phyloP scores from a whole-genome alignment of 2,888 invertebrate genomes.

The Xestia xanthographa region DNA sequence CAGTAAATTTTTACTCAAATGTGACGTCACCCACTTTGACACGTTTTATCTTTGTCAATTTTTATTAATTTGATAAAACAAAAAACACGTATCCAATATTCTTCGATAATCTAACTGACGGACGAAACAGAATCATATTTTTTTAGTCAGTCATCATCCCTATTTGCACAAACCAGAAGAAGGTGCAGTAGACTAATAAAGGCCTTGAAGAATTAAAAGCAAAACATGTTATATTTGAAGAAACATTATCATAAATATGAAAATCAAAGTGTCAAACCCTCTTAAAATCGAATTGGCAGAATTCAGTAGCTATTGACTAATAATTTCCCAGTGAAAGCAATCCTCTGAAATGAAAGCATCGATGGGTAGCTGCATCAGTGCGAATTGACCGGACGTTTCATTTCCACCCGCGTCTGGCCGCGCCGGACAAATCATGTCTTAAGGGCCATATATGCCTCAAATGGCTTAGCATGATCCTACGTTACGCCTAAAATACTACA shows the following conservation, averaged over 20 bases:
- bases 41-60: no score
- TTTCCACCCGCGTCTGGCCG: slow-evolving; percentile 41
- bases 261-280: background rate
- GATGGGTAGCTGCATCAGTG: slow-evolving; percentile 29
- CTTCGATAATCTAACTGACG: no score
- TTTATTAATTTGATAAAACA: no score
- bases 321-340: slow-evolving; percentile 14
- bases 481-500: no score
- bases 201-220: background rate
- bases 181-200: background rate
- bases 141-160: no score
- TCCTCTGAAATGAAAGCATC: slow-evolving; percentile 13
- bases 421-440: slow-evolving; percentile 38
- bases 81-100: no score
- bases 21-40: no score
- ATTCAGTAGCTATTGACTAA: background rate
- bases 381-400: slow-evolving; percentile 51
- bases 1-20: no score
- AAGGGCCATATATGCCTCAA: no score
- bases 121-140: no score
- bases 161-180: background rate
- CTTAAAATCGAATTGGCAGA: background rate
- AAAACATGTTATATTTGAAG: background rate
- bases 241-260: background rate
- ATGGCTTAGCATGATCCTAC: no score